Base-by-base conservation (phyloP, 2,888 invertebrate genomes). In the Ectemnius lituratus region DNA sequence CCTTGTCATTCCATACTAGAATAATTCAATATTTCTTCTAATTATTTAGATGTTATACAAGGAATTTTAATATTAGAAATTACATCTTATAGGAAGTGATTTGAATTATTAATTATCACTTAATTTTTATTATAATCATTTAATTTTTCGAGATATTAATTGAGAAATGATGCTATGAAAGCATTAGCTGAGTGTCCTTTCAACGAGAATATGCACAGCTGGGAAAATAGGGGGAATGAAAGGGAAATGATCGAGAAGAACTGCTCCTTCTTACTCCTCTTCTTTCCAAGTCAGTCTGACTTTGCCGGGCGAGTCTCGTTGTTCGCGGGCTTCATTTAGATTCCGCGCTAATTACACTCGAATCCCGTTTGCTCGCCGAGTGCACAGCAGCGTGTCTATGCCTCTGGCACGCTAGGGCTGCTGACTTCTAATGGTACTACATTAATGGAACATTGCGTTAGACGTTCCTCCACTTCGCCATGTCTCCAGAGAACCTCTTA, bases 331-430 rank as follows among this genome's bases (percentile, higher is more conserved):
- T 16, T 78, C 67, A 47, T 70, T 79, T 79, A 74, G 72, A 74
- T 79, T 76, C 59, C 63, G 49, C 56, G 61, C 67, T 80, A 80
- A 80, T 80, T 79, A 79, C 69, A 72, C 49, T 28, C 57, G 58
- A 59, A 67, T 66, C 61, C 56, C 52, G 46, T 67, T 62, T 60
- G 23, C 52, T 60, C 47, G 52, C 58, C 58, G 45, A 67, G 56
- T 23, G 61, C 52, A 11, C 56, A 45, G 56, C 56, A 47, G 13
- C 11, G 13, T 8, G 37, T 37, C 11, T 37, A 37, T 37, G 37
- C 59, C 58, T 27, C 62, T 45, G 60, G 60, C 16, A 28, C 71
- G 45, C 56, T 45, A 23, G 64, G 63, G 23, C 59, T 70, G 56
- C 60, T 59, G 52, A 52, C 52, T 60, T 72, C 73, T 73, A 69